These are phyloP conservation scores for Monochamus alternatus DNA, from an alignment of 2,888 invertebrate species.

Conservation along the genomic window DNA sequence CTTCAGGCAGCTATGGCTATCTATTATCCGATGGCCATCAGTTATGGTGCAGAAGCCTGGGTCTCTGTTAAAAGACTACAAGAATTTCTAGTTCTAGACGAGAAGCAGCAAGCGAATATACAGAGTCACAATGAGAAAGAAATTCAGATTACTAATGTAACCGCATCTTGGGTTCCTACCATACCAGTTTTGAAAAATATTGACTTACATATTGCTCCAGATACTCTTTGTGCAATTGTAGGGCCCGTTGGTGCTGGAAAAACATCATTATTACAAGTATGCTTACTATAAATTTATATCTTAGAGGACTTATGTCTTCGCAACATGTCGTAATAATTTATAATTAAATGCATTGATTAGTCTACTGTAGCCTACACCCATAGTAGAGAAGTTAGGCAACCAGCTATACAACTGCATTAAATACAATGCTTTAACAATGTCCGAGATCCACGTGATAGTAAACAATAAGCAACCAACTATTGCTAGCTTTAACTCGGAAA, in stretches of 20 bases:
- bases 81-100: conserved; percentile 74
- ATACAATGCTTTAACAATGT: too few relatives aligned
- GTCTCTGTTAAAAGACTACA: conserved; percentile 74
- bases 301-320: not conserved
- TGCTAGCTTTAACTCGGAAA: too few relatives aligned
- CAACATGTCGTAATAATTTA: too few relatives aligned
- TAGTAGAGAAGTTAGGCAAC: too few relatives aligned
- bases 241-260: conserved; percentile 94
- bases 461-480: too few relatives aligned
- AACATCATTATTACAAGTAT: conserved; percentile 72
- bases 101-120: conserved; percentile 67
- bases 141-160: conserved; percentile 58
- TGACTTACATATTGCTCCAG: conserved; percentile 71
- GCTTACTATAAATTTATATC: not conserved
- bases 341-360: too few relatives aligned
- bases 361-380: too few relatives aligned
- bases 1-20: conserved; percentile 74
- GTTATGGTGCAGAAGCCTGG: conserved; percentile 75
- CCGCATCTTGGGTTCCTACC: conserved; percentile 61
- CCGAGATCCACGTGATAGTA: too few relatives aligned
- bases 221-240: conserved; percentile 81
- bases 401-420: too few relatives aligned
- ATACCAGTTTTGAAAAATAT: conserved; percentile 63
- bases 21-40: conserved; percentile 75
- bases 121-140: conserved; percentile 49